These are phyloP conservation scores for Carollia perspicillata DNA, from an alignment of 2,113 vertebrate genomes.

Conservation along the genomic window DNA sequence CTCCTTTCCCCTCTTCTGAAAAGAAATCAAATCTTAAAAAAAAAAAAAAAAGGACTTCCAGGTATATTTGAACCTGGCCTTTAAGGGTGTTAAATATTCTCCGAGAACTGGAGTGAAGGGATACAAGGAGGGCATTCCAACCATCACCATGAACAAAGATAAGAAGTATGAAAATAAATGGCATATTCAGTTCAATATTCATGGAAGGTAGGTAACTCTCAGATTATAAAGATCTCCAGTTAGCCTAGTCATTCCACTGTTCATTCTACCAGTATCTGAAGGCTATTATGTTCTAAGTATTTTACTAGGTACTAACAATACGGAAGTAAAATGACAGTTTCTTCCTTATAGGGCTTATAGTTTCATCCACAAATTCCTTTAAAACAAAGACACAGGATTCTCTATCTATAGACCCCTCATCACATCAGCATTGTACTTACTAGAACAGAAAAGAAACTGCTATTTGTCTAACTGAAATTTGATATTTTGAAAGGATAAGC, in stretches of 20 bases:
- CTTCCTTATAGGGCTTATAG: background rate
- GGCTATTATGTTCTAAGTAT: background rate
- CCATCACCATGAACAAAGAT: background rate
- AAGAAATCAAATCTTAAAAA: too few species aligned
- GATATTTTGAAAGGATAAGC: background rate
- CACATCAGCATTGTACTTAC: background rate
- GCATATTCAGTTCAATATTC: background rate
- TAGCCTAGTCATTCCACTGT: background rate
- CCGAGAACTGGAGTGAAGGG: background rate
- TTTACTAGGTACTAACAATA: background rate
- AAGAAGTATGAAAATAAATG: background rate
- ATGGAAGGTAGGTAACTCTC: background rate
- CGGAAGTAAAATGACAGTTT: background rate
- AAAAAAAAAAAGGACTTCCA: slow-evolving; percentile 9
- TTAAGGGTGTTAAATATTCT: background rate
- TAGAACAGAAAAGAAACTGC: background rate
- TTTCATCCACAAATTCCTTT: background rate
- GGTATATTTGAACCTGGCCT: background rate
- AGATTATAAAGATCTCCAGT: background rate
- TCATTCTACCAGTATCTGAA: background rate
- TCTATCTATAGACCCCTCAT: background rate
- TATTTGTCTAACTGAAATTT: background rate
- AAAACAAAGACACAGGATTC: background rate
- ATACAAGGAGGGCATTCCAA: background rate
- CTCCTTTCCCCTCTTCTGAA: too few species aligned